Evolutionary conservation across 30 jellyfish, hydroid and myxozoan genomes (phyloP).

Genomic region (Turritopsis rubra): DNA sequence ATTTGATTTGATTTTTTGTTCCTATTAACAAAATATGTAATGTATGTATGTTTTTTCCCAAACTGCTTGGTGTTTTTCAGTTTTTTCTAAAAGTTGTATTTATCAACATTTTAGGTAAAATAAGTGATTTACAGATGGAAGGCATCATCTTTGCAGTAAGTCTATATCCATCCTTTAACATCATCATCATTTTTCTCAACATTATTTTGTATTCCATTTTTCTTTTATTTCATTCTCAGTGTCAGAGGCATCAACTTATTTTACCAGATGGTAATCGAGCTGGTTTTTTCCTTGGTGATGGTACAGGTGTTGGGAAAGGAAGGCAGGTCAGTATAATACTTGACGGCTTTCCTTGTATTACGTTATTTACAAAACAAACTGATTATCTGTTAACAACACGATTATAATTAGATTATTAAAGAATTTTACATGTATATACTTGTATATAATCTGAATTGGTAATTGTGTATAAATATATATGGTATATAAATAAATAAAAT

Average conservation of each 20-base stretch:
- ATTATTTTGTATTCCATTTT: neutral
- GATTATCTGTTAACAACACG: neutral
- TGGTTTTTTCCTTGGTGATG: slow-evolving; percentile 89
- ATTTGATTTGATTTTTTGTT: no score
- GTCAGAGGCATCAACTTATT: slow-evolving; percentile 75
- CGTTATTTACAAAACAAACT: neutral
- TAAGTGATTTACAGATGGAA: slow-evolving; percentile 82
- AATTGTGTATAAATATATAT: neutral
- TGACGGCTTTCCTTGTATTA: neutral
- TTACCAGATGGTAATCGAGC: slow-evolving; percentile 83
- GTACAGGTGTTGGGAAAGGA: slow-evolving; percentile 98
- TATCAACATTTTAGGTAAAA: slow-evolving; percentile 41
- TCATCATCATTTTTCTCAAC: neutral
- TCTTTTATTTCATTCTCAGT: slow-evolving; percentile 6
- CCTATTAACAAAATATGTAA: no score
- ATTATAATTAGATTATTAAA: neutral
- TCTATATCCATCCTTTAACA: neutral
- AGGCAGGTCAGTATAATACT: slow-evolving; percentile 51
- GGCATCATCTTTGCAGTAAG: slow-evolving; percentile 88
- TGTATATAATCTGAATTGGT: neutral
- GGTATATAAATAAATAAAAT: neutral
- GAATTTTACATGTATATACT: no score
- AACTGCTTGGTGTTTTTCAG: no score
- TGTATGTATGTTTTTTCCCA: no score
- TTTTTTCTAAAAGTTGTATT: neutral